Evolutionary conservation across 2,888 invertebrate genomes (phyloP).

Genomic region (Cerastoderma edule): DNA sequence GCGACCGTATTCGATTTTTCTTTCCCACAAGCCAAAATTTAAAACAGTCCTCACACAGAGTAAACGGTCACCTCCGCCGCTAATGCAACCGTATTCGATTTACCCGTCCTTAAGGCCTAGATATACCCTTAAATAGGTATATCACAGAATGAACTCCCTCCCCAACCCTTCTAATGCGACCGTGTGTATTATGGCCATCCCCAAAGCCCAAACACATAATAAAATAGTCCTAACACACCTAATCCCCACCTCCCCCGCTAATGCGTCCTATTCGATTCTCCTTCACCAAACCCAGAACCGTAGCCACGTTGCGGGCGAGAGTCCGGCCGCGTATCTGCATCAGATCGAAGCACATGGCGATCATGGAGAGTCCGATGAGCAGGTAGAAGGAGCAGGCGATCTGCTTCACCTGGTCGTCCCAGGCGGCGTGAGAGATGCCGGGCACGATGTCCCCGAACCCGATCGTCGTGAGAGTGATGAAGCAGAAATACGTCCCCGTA

Average conservation of each 20-base stretch:
- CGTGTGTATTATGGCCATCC: background rate
- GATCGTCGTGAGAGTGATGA: conserved; percentile 84
- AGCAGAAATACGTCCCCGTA: conserved; percentile 88
- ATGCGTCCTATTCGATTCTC: background rate
- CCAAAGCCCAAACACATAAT: background rate
- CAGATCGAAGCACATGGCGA: conserved; percentile 84
- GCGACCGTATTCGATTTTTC: too few relatives aligned
- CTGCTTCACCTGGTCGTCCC: conserved; percentile 78
- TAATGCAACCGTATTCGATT: too few relatives aligned
- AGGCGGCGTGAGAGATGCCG: conserved; percentile 76
- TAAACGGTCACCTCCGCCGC: too few relatives aligned
- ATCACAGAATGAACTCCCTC: too few relatives aligned
- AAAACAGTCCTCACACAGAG: too few relatives aligned
- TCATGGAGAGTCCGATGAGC: conserved; percentile 83
- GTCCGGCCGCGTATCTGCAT: conserved; percentile 83
- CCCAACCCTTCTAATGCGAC: background rate
- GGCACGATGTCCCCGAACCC: conserved; percentile 84
- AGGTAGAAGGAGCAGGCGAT: conserved; percentile 82
- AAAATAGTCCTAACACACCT: background rate
- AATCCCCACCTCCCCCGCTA: background rate
- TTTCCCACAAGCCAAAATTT: too few relatives aligned
- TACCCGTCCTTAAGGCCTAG: background rate
- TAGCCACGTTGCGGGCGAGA: conserved; percentile 79
- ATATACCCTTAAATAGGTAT: background rate
- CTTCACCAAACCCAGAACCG: conserved; percentile 78